phyloP scores from a whole-genome alignment of 2,888 invertebrate genomes.

The Sycophila texana region DNA sequence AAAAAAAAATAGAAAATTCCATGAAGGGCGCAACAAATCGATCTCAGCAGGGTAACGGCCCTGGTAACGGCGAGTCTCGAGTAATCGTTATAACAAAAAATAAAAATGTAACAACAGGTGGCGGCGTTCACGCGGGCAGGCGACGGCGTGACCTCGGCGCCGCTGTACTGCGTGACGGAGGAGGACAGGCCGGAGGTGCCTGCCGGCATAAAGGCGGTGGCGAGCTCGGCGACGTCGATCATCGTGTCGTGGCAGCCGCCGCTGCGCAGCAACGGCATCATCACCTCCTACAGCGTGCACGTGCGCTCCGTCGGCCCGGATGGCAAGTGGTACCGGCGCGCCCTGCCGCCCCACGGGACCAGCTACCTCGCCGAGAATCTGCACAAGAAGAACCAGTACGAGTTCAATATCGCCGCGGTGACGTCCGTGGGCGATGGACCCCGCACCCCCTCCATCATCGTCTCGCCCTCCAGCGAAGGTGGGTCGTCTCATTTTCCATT shows the following conservation, averaged over 20 bases:
- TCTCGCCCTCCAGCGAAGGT: slow-evolving; percentile 76
- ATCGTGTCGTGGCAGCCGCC: slow-evolving; percentile 94
- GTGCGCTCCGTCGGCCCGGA: slow-evolving; percentile 68
- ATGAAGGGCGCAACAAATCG: too few relatives aligned
- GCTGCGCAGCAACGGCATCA: slow-evolving; percentile 85
- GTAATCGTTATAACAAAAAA: too few relatives aligned
- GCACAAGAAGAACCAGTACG: slow-evolving; percentile 74
- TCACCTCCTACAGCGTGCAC: slow-evolving; percentile 73
- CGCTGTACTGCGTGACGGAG: slow-evolving; percentile 91
- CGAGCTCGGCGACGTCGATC: slow-evolving; percentile 90
- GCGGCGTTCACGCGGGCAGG: slow-evolving; percentile 92
- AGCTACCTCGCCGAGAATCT: slow-evolving; percentile 72
- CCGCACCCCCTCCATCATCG: slow-evolving; percentile 73
- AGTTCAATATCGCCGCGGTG: slow-evolving; percentile 74
- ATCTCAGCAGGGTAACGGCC: too few relatives aligned
- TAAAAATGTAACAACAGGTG: slow-evolving; percentile 81
- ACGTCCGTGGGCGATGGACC: slow-evolving; percentile 75
- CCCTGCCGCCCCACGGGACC: slow-evolving; percentile 70
- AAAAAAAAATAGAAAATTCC: too few relatives aligned
- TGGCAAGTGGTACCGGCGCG: slow-evolving; percentile 69
- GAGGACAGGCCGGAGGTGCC: slow-evolving; percentile 95
- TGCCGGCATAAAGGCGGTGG: slow-evolving; percentile 92
- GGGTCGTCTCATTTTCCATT: neutral
- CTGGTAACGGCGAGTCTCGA: too few relatives aligned
- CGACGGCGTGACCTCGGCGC: slow-evolving; percentile 90